Evolutionary conservation across 2,888 invertebrate species (phyloP), one percentile per base, ranked within the genome.

Genomic region (Elegia similella): DNA sequence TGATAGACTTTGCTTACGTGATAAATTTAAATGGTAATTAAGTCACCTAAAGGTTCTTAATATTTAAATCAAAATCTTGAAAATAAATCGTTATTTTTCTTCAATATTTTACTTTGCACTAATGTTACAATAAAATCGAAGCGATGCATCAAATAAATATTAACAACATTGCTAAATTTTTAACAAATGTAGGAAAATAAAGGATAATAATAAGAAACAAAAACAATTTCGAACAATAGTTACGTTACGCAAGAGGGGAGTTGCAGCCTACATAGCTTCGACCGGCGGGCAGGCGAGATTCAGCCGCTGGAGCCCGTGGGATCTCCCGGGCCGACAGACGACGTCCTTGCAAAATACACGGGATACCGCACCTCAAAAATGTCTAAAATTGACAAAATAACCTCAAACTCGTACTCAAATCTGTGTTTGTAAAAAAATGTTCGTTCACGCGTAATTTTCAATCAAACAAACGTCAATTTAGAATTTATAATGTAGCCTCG

Each of bases 201-300:
- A 34, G 52, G 59, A 50, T 46, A 48, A 42, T 55, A 61, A 55
- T 47, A 30, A 52, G 47, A 55, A 63, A 65, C 67, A 70, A 69
- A 66, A 73, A 72, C 67, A 78, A 77, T 78, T 76, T 74, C 69
- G 67, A 78, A 81, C 79, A 82, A 82, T 84, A 83, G 88, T 90
- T 90, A 90, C 89, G 88, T 90, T 90, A 90, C 89, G 90, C 90
- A 90, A 90, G 88, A 86, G 88, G 84, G 83, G 82, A 80, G 78
- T 72, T 65, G 75, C 79, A 78, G 75, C 68, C 62, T 87, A 86
- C 69, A 88, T 67, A 84, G 87, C 88, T 88, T 84, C 90, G 76
- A 88, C 76, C 74, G 75, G 62, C 72, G 65, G 65, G 60, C 78
- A 75, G 72, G 74, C 76, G 73, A 72, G 86, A 88, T 75, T 82